Evolutionary conservation across 2,113 vertebrate species (phyloP), one percentile per base, ranked within the genome.

Genomic region (Etia nguti): DNA sequence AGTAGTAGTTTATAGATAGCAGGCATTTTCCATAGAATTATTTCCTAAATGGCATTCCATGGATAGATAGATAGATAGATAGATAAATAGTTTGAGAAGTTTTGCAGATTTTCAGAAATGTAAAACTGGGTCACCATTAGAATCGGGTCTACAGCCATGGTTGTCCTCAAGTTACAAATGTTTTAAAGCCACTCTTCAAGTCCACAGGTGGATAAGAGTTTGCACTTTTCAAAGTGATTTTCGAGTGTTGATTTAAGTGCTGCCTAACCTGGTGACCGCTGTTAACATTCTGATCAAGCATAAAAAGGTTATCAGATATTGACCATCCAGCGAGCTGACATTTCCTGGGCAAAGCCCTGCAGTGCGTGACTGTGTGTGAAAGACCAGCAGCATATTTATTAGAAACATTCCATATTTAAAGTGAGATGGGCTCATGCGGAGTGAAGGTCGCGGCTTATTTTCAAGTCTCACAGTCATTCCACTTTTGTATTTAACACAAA

Each of bases 261-360:
- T 6, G 41, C 68, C 65, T 88, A n/a, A 92, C 83, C 79, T 46
- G 75, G 55, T 11, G 41, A 59, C 81, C 10, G 36, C 81, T 92
- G 90, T 87, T 91, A 88, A 93, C 88, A 93, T 93, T 91, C 82
- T 60, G 88, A 91, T 92, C 88, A 34, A 91, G 84, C 82, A 41
- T 83, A 88, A 77, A 91, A 93, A 94, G 91, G 89, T 92, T 92
- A 92, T 90, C 88, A 90, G 88, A 84, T 93, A 92, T 91, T 90
- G 88, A 94, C 54, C 82, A 80, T 86, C 90, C 73, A 81, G 85
- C 82, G 34, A 92, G 89, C 84, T 94, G 93, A 95, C 93, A 94
- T 94, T 95, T 93, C 73, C 86, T 38, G 29, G 48, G 48, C 52
- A 86, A 90, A 89, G 85, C 84, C 86, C 84, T 36, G 90, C 86